Conservation (phyloP, 2,888 invertebrate species). For the Hyles lineata region DNA sequence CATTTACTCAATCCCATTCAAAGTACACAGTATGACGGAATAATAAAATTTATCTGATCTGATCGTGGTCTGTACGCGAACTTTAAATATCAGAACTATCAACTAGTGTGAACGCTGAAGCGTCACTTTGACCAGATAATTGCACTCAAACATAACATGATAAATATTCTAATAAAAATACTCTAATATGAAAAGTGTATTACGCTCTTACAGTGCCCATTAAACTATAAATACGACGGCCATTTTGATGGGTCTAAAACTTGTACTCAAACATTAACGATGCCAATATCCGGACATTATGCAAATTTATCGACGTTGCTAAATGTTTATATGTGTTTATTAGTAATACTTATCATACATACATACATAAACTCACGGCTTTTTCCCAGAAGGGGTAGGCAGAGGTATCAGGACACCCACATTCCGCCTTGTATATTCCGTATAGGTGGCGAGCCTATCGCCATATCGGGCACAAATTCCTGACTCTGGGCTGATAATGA, state of each 20-base stretch:
- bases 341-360: not conserved
- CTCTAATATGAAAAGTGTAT: not conserved
- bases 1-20: too few relatives aligned
- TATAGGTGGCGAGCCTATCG: too few relatives aligned
- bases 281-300: slow-evolving; percentile 19
- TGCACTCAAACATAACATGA: slow-evolving; percentile 6
- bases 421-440: too few relatives aligned
- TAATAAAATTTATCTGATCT: too few relatives aligned
- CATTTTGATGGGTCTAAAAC: not conserved
- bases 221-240: slow-evolving; percentile 2
- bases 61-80: not conserved
- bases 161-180: too few relatives aligned
- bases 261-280: slow-evolving; percentile 6
- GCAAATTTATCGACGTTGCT: not conserved
- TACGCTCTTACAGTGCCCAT: not conserved
- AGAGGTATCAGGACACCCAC: too few relatives aligned
- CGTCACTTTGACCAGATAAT: slow-evolving; percentile 19
- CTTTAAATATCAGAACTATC: not conserved
- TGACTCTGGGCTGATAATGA: too few relatives aligned
- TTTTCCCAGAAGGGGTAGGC: too few relatives aligned
- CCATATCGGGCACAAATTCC: too few relatives aligned
- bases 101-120: slow-evolving; percentile 1
- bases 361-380: too few relatives aligned
- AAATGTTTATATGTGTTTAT: not conserved
- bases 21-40: too few relatives aligned